A percentile compares a stretch with the other conserved stretches of the same genome.
Conservation (phyloP, 1,140 invertebrate species). For the Drosophila funebris region DNA sequence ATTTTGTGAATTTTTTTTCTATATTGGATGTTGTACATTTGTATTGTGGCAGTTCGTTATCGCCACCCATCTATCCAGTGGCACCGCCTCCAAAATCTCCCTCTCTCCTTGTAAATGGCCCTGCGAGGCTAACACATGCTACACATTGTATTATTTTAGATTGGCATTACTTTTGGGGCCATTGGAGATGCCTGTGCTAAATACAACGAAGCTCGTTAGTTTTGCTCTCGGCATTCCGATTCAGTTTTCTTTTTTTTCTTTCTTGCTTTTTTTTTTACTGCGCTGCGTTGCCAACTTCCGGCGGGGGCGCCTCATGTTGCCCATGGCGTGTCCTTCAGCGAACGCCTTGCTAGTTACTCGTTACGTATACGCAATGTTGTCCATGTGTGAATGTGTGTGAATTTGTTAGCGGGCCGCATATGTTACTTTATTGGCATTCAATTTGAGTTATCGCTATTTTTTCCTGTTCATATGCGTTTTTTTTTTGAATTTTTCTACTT, state of each 20-base stretch:
- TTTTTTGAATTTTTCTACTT: constrained; percentile 61
- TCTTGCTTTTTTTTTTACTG: not conserved
- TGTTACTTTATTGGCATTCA: constrained; percentile 80
- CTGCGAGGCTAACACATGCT: constrained; percentile 34
- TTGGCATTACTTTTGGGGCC: constrained; percentile 64
- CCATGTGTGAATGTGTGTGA: constrained; percentile 29
- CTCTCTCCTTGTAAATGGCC: not conserved
- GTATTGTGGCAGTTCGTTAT: constrained; percentile 67
- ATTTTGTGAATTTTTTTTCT: constrained; percentile 16
- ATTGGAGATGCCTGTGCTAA: constrained; percentile 55
- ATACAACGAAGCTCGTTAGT: constrained; percentile 74
- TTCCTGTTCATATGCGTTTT: constrained; percentile 76
- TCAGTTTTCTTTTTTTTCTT: constrained; percentile 30
- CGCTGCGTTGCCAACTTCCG: constrained; percentile 52
- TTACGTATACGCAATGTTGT: constrained; percentile 49
- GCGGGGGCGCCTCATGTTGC: constrained; percentile 40
- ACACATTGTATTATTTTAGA: constrained; percentile 73
- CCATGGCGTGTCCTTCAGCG: constrained; percentile 55
- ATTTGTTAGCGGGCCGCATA: constrained; percentile 61
- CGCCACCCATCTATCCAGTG: constrained; percentile 39
- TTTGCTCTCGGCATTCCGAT: constrained; percentile 64
- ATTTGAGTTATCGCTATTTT: constrained; percentile 80
- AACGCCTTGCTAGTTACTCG: constrained; percentile 63
- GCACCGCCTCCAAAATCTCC: not conserved
- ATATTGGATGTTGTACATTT: constrained; percentile 33